These are phyloP conservation scores for Leptinotarsa juncta DNA, from an alignment of 2,888 invertebrate species.

Conservation along the genomic window DNA sequence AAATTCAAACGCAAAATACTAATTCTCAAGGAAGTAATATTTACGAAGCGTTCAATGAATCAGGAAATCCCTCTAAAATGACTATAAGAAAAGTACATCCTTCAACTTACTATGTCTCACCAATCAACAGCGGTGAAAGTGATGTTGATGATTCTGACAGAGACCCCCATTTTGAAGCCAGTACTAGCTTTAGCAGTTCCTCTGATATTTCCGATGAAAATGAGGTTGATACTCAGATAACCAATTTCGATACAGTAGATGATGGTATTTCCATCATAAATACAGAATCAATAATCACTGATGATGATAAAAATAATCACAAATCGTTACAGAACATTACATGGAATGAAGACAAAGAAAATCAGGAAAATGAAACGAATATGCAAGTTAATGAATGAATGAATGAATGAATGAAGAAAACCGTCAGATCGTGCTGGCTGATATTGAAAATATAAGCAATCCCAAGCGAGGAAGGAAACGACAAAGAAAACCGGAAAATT, in stretches of 20 bases:
- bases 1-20: no score
- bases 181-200: background rate
- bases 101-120: no score
- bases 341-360: background rate
- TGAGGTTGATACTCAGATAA: conserved; percentile 1
- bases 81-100: no score
- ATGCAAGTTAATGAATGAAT: background rate
- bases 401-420: no score
- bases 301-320: conserved; percentile 2
- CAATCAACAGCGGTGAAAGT: no score
- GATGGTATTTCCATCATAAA: background rate
- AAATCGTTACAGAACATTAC: conserved; percentile 1
- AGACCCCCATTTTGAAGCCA: background rate
- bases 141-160: background rate
- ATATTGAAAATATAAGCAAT: background rate
- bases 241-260: background rate
- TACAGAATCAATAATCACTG: background rate
- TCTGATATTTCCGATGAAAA: background rate
- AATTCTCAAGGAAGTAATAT: no score
- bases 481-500: conserved; percentile 8
- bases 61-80: no score
- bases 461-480: conserved; percentile 6
- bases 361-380: background rate
- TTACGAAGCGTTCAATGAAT: no score
- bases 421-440: background rate